Conservation (phyloP, 2,888 invertebrate genomes). For the Lottia gigantea region DNA sequence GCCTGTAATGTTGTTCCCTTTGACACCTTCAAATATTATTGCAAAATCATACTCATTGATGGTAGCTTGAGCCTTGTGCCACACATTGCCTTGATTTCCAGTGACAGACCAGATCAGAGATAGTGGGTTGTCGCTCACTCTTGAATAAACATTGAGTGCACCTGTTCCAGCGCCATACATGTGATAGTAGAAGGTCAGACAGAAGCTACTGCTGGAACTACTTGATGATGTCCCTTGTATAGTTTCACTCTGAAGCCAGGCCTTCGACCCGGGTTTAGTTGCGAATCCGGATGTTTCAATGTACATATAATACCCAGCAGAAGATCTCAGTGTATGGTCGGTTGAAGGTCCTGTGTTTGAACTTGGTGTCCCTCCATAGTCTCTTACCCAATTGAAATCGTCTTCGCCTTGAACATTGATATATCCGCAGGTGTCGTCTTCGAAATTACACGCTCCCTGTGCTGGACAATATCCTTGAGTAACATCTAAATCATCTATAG, state of each 20-base stretch:
- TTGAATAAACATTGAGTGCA: slow-evolving; percentile 51
- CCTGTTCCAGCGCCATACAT: slow-evolving; percentile 61
- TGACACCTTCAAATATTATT: slow-evolving; percentile 60
- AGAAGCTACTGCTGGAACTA: slow-evolving; percentile 24
- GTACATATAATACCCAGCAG: slow-evolving; percentile 59
- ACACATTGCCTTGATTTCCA: slow-evolving; percentile 55
- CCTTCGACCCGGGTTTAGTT: slow-evolving; percentile 72
- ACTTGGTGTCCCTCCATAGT: slow-evolving; percentile 51
- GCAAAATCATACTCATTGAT: slow-evolving; percentile 10
- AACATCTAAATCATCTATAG: slow-evolving; percentile 60
- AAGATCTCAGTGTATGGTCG: slow-evolving; percentile 51
- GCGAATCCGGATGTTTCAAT: slow-evolving; percentile 70
- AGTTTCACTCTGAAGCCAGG: slow-evolving; percentile 65
- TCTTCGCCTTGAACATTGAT: slow-evolving; percentile 48
- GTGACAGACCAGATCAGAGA: slow-evolving; percentile 33
- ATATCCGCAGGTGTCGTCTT: slow-evolving; percentile 62
- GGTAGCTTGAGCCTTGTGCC: slow-evolving; percentile 41
- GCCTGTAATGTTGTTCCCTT: slow-evolving; percentile 53
- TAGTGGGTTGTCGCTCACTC: slow-evolving; percentile 32
- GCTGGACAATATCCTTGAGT: slow-evolving; percentile 47
- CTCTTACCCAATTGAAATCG: slow-evolving; percentile 62
- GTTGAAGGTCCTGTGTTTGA: slow-evolving; percentile 53
- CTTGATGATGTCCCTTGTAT: slow-evolving; percentile 35
- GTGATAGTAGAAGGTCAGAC: slow-evolving; percentile 58
- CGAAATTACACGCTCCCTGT: slow-evolving; percentile 64